Percentiles rank a stretch among this genome's conserved stretches.
phyloP scores from a whole-genome alignment of 1,140 invertebrate species.

The Anoplophora glabripennis region DNA sequence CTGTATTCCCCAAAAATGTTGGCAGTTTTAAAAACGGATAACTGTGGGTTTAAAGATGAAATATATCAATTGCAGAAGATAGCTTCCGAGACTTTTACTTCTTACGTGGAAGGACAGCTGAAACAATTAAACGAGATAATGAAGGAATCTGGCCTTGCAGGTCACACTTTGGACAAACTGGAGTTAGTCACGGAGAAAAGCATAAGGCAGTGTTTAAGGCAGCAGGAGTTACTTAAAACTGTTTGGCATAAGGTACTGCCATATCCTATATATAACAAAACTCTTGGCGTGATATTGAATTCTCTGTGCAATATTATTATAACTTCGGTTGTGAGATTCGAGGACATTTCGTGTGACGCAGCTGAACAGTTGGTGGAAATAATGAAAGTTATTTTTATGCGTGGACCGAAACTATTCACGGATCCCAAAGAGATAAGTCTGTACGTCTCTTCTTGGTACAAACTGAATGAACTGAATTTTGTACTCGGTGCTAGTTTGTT shows the following conservation, averaged over 20 bases:
- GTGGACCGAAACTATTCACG: conserved; percentile 52
- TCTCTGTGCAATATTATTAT: conserved; percentile 53
- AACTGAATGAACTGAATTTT: conserved; percentile 78
- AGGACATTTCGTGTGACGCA: conserved; percentile 56
- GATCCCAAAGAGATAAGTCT: conserved; percentile 58
- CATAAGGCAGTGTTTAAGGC: conserved; percentile 77
- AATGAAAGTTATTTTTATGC: conserved; percentile 53
- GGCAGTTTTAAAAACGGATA: conserved; percentile 2
- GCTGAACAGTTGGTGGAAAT: conserved; percentile 56
- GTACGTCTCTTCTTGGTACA: conserved; percentile 72
- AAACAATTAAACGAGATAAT: conserved; percentile 46
- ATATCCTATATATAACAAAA: conserved; percentile 49
- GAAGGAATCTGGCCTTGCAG: conserved; percentile 33
- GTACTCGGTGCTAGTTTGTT: conserved; percentile 78
- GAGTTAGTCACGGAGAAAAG: conserved; percentile 66
- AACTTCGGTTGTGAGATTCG: conserved; percentile 52
- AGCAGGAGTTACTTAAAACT: conserved; percentile 79
- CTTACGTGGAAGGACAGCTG: conserved; percentile 43
- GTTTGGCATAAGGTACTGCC: conserved; percentile 70
- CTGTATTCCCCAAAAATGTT: conserved; percentile 18
- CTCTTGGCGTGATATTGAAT: conserved; percentile 49
- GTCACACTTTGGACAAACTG: conserved; percentile 51
- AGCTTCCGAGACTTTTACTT: conserved; percentile 50
- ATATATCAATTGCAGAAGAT: conserved; percentile 49
- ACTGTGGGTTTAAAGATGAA: conserved; percentile 25